phyloP scores from a whole-genome alignment of 2,888 invertebrate species.

The Penaeus monodon region DNA sequence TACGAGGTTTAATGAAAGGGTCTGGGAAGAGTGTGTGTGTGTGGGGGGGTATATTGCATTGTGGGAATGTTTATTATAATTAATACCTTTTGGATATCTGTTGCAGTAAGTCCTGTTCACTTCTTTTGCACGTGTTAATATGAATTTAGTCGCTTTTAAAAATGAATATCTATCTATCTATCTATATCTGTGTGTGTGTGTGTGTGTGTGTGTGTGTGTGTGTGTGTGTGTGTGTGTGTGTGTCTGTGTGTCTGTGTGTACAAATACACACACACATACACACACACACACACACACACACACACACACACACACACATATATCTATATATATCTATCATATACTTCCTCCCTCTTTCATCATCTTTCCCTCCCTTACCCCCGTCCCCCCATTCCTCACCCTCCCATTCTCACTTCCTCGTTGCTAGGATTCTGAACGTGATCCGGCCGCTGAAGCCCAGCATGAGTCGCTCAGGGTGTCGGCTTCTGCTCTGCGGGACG shows the following conservation, averaged over 20 bases:
- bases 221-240: not conserved
- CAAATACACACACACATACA: fast-evolving
- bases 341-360: no score
- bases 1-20: not conserved
- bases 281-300: no score
- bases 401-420: no score
- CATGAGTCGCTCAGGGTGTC: constrained; percentile 10
- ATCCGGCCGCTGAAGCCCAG: constrained; percentile 19
- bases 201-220: not conserved
- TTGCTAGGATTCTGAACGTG: constrained; percentile 18
- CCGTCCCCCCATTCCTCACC: no score
- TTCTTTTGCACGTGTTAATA: not conserved
- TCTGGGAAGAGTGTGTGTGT: not conserved
- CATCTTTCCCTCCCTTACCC: no score
- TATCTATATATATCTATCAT: no score
- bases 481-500: not conserved
- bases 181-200: constrained; percentile 8
- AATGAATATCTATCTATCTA: not conserved
- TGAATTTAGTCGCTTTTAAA: not conserved
- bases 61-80: no score
- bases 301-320: no score
- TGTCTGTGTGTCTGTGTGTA: not conserved
- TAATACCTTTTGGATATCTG: no score
- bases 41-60: not conserved
- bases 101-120: not conserved